Evolutionary conservation across 1,140 invertebrate species (phyloP).

Genomic region (Aphis craccivora): DNA sequence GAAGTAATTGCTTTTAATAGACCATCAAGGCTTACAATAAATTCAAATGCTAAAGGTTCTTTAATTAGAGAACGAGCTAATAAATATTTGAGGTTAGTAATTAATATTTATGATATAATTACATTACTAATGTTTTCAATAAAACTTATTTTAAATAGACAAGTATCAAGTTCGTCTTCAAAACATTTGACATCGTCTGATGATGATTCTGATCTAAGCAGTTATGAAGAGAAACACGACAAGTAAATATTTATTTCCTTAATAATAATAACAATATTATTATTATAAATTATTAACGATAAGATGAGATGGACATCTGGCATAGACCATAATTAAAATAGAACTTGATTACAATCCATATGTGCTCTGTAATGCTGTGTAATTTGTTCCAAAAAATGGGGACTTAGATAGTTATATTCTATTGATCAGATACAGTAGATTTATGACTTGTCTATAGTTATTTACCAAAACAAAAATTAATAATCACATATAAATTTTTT

Average conservation of each 20-base stretch:
- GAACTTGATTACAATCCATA: neutral
- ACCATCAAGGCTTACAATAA: conserved; percentile 52
- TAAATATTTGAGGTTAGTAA: conserved; percentile 51
- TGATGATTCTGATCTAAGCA: conserved; percentile 53
- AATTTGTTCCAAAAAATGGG: neutral
- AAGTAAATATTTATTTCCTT: neutral
- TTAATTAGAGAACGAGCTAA: conserved; percentile 52
- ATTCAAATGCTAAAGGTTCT: conserved; percentile 53
- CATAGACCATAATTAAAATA: neutral
- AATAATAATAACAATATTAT: too few species aligned
- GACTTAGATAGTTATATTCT: neutral
- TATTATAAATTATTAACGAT: neutral
- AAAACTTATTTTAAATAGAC: conserved; percentile 24
- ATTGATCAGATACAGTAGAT: neutral
- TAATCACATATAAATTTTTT: too few species aligned
- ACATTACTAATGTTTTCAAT: neutral
- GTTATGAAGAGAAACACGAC: conserved; percentile 49
- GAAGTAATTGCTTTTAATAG: conserved; percentile 57
- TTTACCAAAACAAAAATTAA: neutral
- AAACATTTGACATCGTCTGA: conserved; percentile 55
- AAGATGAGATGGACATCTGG: neutral
- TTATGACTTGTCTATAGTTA: too few species aligned
- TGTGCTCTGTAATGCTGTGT: neutral
- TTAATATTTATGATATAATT: neutral
- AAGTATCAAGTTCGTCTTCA: conserved; percentile 53